These are phyloP conservation scores for Leucozona laternaria DNA, from an alignment of 2,888 invertebrate species.

Conservation along the genomic window DNA sequence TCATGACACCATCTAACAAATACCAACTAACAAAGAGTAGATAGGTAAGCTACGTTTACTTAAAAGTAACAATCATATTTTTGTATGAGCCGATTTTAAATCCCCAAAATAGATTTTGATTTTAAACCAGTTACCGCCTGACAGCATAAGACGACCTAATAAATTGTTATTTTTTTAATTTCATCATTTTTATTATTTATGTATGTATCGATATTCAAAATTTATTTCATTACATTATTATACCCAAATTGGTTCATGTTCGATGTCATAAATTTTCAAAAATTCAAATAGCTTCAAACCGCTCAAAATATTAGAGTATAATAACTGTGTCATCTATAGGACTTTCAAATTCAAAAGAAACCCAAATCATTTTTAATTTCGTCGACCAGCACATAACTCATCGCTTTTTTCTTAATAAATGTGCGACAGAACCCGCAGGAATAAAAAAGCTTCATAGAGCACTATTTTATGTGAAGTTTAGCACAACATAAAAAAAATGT, in stretches of 20 bases:
- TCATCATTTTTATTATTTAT: neutral
- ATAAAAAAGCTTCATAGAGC: constrained; percentile 36
- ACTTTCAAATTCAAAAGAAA: constrained; percentile 26
- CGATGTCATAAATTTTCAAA: constrained; percentile 26
- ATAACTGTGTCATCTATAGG: constrained; percentile 29
- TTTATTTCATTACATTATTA: neutral
- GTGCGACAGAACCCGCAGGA: constrained; percentile 17
- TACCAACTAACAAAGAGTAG: no score
- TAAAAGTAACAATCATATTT: no score
- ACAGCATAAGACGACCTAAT: no score
- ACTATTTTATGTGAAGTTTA: constrained; percentile 60
- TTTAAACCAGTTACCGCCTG: no score
- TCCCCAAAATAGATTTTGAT: no score
- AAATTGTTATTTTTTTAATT: no score
- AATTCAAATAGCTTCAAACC: constrained; percentile 22
- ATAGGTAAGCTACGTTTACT: no score
- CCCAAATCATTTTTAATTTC: constrained; percentile 48
- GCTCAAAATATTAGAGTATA: constrained; percentile 7
- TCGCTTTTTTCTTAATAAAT: neutral
- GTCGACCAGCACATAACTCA: constrained; percentile 49
- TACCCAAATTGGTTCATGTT: constrained; percentile 12
- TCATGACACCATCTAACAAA: no score
- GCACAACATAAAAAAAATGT: constrained; percentile 52
- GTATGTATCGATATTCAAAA: neutral
- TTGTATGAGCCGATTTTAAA: no score